Conservation (phyloP, 2,113 vertebrate genomes). For the Monopterus albus region DNA sequence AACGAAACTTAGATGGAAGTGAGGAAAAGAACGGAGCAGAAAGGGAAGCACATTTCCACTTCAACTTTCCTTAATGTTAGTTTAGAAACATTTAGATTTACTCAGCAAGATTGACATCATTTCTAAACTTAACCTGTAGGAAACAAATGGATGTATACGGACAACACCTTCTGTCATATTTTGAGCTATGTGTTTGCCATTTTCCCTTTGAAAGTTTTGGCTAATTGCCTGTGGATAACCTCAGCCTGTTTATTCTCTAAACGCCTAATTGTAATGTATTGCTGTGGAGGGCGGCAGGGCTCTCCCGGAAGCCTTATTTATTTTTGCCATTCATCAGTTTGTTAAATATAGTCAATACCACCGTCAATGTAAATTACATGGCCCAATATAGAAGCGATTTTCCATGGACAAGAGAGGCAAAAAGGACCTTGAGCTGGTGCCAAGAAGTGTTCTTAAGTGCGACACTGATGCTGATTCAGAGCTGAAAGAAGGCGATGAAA, state of each 20-base stretch:
- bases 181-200: constrained; percentile 23
- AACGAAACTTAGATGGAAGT: constrained; percentile 60
- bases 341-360: constrained; percentile 70
- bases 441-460: constrained; percentile 51
- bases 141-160: constrained; percentile 12
- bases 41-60: constrained; percentile 39
- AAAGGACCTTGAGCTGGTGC: constrained; percentile 58
- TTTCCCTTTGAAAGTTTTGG: constrained; percentile 52
- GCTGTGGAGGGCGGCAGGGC: constrained; percentile 43
- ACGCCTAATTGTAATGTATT: constrained; percentile 68
- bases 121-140: background rate
- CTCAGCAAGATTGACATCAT: background rate
- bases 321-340: constrained; percentile 71
- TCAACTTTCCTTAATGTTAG: constrained; percentile 44
- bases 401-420: constrained; percentile 19
- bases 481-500: constrained; percentile 52
- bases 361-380: constrained; percentile 57
- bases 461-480: constrained; percentile 59
- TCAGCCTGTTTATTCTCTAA: constrained; percentile 58
- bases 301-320: constrained; percentile 69
- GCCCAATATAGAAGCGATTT: constrained; percentile 29
- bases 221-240: constrained; percentile 65
- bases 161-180: constrained; percentile 20
- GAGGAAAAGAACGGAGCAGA: constrained; percentile 26
- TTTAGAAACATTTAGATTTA: constrained; percentile 15